Conservation (phyloP, 2,888 invertebrate genomes). For the Tetragonisca angustula region DNA sequence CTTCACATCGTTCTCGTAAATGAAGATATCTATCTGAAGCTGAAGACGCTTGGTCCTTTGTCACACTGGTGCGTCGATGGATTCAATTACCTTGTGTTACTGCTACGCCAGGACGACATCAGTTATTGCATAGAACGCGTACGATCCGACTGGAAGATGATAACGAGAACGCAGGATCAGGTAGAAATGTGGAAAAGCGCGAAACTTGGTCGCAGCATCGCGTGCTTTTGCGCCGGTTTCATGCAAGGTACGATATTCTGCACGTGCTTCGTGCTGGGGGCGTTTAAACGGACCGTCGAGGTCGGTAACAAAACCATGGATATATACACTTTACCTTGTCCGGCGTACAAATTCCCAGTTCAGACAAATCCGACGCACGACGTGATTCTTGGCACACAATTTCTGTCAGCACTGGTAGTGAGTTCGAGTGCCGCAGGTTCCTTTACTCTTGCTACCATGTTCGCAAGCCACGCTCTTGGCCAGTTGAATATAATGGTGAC, state of each 20-base stretch:
- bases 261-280: conserved; percentile 22
- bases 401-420: conserved; percentile 48
- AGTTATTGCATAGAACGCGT: conserved; percentile 67
- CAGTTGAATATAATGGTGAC: conserved; percentile 66
- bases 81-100: conserved; percentile 67
- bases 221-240: conserved; percentile 49
- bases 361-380: conserved; percentile 63
- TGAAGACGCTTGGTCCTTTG: conserved; percentile 70
- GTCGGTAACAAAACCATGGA: conserved; percentile 54
- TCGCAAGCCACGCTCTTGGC: conserved; percentile 69
- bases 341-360: conserved; percentile 52
- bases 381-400: conserved; percentile 62
- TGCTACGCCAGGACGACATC: conserved; percentile 60
- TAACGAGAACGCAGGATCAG: conserved; percentile 48
- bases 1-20: conserved; percentile 66
- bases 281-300: background rate
- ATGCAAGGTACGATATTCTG: conserved; percentile 50
- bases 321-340: conserved; percentile 55
- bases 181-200: conserved; percentile 69
- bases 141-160: conserved; percentile 66
- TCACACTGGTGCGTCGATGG: conserved; percentile 69
- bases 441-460: conserved; percentile 60
- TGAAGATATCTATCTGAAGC: background rate
- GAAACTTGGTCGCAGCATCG: conserved; percentile 63
- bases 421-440: conserved; percentile 52